Evolutionary conservation across 2,888 invertebrate genomes (phyloP), one percentile per base, ranked within the genome.

Genomic region (Nebria brevicollis): DNA sequence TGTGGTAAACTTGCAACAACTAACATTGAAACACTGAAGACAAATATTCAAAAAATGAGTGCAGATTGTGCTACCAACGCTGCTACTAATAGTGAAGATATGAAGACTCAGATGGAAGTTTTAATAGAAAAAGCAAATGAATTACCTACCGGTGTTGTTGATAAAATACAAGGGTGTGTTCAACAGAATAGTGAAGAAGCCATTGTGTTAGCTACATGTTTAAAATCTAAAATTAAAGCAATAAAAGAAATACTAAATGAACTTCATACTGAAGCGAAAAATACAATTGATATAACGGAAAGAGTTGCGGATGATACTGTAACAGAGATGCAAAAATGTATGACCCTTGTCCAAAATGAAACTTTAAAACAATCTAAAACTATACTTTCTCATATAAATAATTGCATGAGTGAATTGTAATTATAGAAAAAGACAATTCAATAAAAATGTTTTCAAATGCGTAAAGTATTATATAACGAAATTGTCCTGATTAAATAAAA

Each of bases 201-300:
- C 26, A 26, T n/a, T 6, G 79, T 68, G 68, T 26, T 79, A 72
- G 74, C 79, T n/a, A n/a, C 65, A 0, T 79, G 79, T 25, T 66
- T 79, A 6, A 25, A 68, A 20, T n/a, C 20, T 2, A 26, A 79
- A 75, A 54, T 74, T 54, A 15, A 66, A n/a, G 43, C 8, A n/a
- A 79, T 79, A n/a, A 74, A 68, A 25, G 42, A 75, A 2, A 13
- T 26, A 34, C 42, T 79, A 42, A 68, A 75, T 42, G 20, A 42
- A 43, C 25, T 79, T 11, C 72, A 68, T 54, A 43, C 74, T 3
- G 68, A 66, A 41, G 43, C 68, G 2, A 26, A 13, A 13, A 74
- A 79, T 25, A 75, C 74, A 42, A 15, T 79, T 15, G 75, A 74
- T 42, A 26, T 79, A 25, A 68, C 79, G 43, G 79, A 79, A 43